Evolutionary conservation across 1,140 invertebrate species (phyloP), one percentile per base, ranked within the genome.

Genomic region (Cotesia vestalis): DNA sequence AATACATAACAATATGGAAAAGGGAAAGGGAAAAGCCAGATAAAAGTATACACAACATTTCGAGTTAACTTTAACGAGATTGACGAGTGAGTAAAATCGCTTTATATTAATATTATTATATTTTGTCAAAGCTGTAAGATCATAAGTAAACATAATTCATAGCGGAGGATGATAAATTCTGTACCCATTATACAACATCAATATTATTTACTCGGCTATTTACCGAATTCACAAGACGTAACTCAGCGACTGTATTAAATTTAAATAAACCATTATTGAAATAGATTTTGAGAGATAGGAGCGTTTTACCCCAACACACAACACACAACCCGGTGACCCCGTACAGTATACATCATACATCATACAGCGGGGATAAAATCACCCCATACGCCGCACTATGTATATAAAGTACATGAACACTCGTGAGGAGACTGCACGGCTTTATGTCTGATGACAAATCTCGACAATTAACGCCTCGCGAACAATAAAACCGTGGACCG

Each of bases 401-500:
- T 46, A 46, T 46, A 46, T 6, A 2, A 46, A 46, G 6, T 46
- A 3, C 27, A 27, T 27, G 27, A 27, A 27, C 27, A 27, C 27
- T 1, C n/a, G 2, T 55, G 11, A 8, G 60, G 51, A 70, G 66
- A 38, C 73, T 57, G 27, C 27, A 27, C 27, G 59, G 38, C 69
- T 6, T 76, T 63, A 69, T 57, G 38, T 53, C 51, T 38, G 66
- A 63, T 72, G 74, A 73, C 74, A 72, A 75, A 75, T 75, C 74
- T 71, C n/a, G 34, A 75, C 70, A 73, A 76, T 77, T 76, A 73
- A 78, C 75, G 74, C 59, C 20, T 38, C 52, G 27, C 27, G 53
- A 6, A 69, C 69, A 76, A 75, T 73, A 71, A 46, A 38, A 6
- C 5, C 40, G 40, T 46, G 40, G 4, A 46, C 40, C 27, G 27